Evolutionary conservation across 2,113 vertebrate species (phyloP).

Genomic region (Sphaerodactylus townsendi): DNA sequence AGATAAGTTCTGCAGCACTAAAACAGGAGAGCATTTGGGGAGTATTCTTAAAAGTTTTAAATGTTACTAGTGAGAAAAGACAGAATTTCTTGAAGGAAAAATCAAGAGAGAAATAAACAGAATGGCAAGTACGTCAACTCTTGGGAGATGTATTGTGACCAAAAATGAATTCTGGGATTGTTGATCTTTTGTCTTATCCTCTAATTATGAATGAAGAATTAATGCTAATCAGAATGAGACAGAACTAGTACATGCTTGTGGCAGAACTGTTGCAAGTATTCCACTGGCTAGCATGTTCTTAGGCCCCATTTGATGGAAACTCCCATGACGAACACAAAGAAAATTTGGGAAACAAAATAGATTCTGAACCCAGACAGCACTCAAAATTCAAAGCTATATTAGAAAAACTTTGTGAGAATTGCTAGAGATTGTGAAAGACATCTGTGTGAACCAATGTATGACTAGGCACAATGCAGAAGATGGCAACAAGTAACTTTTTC

Average conservation of each 20-base stretch:
- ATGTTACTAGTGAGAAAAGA: constrained; percentile 52
- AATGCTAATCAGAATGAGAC: constrained; percentile 37
- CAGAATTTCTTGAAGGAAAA: constrained; percentile 24
- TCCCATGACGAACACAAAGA: neutral
- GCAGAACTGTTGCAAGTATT: constrained; percentile 60
- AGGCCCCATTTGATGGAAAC: neutral
- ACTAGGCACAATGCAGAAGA: neutral
- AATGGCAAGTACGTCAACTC: constrained; percentile 67
- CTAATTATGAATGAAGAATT: constrained; percentile 43
- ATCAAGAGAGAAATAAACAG: constrained; percentile 61
- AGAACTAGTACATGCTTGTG: constrained; percentile 52
- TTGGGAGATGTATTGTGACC: constrained; percentile 68
- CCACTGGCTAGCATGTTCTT: neutral
- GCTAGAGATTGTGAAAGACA: neutral
- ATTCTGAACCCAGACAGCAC: neutral
- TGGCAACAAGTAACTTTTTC: neutral
- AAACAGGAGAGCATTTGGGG: constrained; percentile 26
- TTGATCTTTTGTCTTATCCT: constrained; percentile 48
- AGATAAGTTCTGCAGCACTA: neutral
- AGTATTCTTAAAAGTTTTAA: constrained; percentile 31
- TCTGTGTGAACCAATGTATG: neutral
- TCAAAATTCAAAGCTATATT: neutral
- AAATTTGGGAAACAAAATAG: neutral
- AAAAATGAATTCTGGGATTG: constrained; percentile 61
- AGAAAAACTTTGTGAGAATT: neutral